Evolutionary conservation across 2,797 vertebrate genomes (phyloP).

Genomic region (Salarias fasciatus): DNA sequence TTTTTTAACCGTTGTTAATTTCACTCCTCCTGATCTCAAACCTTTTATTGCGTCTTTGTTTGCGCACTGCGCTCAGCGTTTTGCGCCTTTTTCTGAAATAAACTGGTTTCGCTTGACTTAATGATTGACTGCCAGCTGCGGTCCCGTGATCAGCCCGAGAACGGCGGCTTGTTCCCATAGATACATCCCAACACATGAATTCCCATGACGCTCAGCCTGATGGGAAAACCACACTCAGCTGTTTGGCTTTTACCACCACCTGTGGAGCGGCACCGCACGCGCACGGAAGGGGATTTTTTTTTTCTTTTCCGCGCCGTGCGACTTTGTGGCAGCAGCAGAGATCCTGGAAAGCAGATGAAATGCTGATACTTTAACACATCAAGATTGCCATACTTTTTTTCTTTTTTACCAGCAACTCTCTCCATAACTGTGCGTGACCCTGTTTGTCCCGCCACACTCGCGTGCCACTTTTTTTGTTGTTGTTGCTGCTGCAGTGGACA

Average conservation of each 20-base stretch:
- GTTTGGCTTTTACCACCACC: slow-evolving; percentile 15
- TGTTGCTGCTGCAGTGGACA: neutral
- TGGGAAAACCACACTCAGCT: slow-evolving; percentile 10
- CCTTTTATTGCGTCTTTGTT: neutral
- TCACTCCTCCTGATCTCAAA: no score
- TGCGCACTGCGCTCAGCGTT: neutral
- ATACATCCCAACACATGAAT: slow-evolving; percentile 73
- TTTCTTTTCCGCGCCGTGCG: no score
- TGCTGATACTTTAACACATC: neutral
- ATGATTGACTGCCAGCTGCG: slow-evolving; percentile 39
- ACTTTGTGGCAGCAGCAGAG: neutral
- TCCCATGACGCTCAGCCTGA: slow-evolving; percentile 60
- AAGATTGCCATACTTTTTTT: neutral
- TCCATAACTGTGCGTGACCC: neutral
- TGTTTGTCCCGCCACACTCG: no score
- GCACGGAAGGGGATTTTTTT: neutral
- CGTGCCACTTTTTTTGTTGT: no score
- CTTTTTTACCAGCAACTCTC: neutral
- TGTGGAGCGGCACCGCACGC: slow-evolving; percentile 23
- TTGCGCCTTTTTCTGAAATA: neutral
- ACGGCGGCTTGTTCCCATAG: slow-evolving; percentile 74
- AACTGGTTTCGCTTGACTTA: neutral
- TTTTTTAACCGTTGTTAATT: neutral
- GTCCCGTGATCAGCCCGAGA: slow-evolving; percentile 30
- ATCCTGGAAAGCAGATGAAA: neutral